Percentiles rank a stretch among this genome's conserved stretches.
Conservation (phyloP, 2,888 invertebrate genomes). For the Tipula confusa region DNA sequence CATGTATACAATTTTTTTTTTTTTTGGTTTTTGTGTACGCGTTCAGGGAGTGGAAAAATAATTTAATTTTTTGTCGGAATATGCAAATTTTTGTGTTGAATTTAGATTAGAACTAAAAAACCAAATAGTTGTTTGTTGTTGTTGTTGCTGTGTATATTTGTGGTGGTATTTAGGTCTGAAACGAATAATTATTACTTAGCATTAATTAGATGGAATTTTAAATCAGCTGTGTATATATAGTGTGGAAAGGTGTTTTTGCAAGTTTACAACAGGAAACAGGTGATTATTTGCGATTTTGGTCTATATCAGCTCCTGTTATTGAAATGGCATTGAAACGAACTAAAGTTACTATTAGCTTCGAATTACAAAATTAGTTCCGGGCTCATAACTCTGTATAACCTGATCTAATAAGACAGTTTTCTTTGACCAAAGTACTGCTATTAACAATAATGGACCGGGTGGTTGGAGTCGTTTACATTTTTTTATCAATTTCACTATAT, state of each 20-base stretch:
- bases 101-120: conserved; percentile 13
- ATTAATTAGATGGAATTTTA: not conserved
- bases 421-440: no score
- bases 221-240: not conserved
- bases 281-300: not conserved
- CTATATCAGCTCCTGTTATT: not conserved
- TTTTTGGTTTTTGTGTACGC: not conserved
- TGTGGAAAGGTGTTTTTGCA: not conserved
- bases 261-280: not conserved
- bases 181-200: not conserved
- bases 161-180: not conserved
- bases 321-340: not conserved
- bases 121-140: not conserved
- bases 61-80: conserved; percentile 25
- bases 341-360: no score
- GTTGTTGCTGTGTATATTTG: not conserved
- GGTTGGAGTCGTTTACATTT: no score
- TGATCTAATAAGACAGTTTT: no score
- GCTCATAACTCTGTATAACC: no score
- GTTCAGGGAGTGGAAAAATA: conserved; percentile 12
- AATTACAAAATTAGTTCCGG: no score
- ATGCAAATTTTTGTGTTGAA: conserved; percentile 6
- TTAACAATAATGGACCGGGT: no score
- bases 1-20: not conserved
- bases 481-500: no score